phyloP scores from a whole-genome alignment of 1,140 invertebrate species.

The Drosophila kurseongensis region DNA sequence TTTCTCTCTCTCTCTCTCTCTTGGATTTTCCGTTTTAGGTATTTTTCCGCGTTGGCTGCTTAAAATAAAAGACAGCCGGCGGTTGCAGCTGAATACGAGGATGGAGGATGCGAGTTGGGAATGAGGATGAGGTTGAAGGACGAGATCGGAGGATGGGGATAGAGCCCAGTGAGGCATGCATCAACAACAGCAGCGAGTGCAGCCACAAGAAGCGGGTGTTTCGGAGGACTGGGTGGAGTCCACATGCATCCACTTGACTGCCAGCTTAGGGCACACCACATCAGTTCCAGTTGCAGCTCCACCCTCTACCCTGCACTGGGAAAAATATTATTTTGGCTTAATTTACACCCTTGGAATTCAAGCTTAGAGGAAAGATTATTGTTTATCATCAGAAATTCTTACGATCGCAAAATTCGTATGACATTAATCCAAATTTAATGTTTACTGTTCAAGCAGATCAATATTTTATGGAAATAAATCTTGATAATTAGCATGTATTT shows the following conservation, averaged over 20 bases:
- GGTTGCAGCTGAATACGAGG: constrained; percentile 28
- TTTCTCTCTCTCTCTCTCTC: constrained; percentile 12
- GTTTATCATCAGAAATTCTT: too few species aligned
- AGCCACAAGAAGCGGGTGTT: background rate
- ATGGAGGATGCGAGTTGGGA: background rate
- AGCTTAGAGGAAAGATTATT: too few species aligned
- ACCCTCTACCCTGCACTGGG: background rate
- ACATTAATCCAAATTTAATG: too few species aligned
- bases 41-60: constrained; percentile 75
- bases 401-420: too few species aligned
- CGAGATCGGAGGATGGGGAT: background rate
- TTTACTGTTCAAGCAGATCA: too few species aligned
- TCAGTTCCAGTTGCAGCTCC: constrained; percentile 5
- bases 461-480: too few species aligned
- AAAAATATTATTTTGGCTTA: background rate
- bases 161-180: constrained; percentile 43
- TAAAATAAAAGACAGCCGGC: constrained; percentile 70
- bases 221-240: background rate
- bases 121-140: background rate
- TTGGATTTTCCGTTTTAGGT: constrained; percentile 18
- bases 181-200: constrained; percentile 14
- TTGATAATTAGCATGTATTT: too few species aligned
- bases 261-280: constrained; percentile 25
- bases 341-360: too few species aligned
- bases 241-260: constrained; percentile 46